Base-by-base conservation (phyloP, 2,113 vertebrate species). In the Microtus richardsoni region DNA sequence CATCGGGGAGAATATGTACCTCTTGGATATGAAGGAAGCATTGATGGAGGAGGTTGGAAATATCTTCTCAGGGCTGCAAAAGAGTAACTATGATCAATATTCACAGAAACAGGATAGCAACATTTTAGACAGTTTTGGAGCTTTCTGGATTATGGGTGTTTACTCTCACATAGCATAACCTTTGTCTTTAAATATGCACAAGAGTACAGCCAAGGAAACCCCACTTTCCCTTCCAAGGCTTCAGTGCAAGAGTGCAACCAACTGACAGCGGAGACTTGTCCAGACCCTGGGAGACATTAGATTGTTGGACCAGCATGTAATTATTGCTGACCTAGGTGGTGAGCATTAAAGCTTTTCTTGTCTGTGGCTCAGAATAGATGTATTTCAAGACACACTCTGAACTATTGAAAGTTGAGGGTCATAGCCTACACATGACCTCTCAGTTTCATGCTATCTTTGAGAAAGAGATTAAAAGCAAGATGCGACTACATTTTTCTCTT, bases 401-500 rank as follows among this genome's bases (percentile, higher is more conserved):
- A n/a, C 64, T 22, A 71, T 16, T 68, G 36, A 79, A 82, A 73
- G 26, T 24, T 77, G 89, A 75, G 17, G 86, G 41, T 41, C 30
- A 17, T 44, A 19, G 71, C 17, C 93, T 24, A 21, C 36, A 71
- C 19, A 0, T 73, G 62, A 52, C 70, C 16, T 79, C 49, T 88
- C 68, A 91, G 75, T 36, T 73, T 88, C 28, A 3, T 16, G 39
- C 89, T 88, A 68, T 71, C 73, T 89, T 79, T 58, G 54, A 83
- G 44, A 92, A 94, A 90, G 78, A 64, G 33, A 88, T 71, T 66
- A 49, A 4, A 87, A 64, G 12, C 3, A 89, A 71, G 91, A 52
- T 28, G 28, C 78, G 58, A 80, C n/a, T 71, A 4, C 66, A 73
- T 88, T 89, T 96, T 89, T 89, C 78, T 96, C 80, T 93, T 90